phyloP scores from a whole-genome alignment of 2,888 invertebrate species.

The Aelia acuminata region DNA sequence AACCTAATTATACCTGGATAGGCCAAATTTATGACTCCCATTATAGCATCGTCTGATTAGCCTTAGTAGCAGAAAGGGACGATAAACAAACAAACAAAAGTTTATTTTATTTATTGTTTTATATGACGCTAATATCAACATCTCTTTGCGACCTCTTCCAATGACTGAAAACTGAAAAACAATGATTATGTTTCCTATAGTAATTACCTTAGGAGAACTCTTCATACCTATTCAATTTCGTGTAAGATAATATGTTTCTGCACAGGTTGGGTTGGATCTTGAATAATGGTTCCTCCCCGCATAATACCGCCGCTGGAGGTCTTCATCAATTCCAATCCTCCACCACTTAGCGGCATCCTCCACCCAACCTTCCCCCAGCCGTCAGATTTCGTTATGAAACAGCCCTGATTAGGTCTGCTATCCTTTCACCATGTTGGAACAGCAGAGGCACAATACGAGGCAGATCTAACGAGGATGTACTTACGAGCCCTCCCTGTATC shows the following conservation, averaged over 20 bases:
- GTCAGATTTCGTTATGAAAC: conserved; percentile 33
- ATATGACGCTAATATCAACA: no score
- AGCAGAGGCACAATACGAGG: conserved; percentile 9
- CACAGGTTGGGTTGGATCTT: not conserved
- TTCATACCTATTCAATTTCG: not conserved
- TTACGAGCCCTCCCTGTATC: conserved; percentile 41
- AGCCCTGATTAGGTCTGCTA: conserved; percentile 34
- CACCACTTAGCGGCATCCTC: not conserved
- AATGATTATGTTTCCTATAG: no score
- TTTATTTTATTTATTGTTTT: no score
- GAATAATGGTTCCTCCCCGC: not conserved
- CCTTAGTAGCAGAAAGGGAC: no score
- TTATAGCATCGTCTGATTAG: no score
- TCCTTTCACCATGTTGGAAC: conserved; percentile 30
- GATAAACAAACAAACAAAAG: no score
- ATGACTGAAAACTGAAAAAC: no score
- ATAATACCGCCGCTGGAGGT: not conserved
- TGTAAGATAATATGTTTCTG: not conserved
- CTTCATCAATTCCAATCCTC: conserved; percentile 7
- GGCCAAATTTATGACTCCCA: no score
- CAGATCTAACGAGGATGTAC: conserved; percentile 41
- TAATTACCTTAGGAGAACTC: not conserved
- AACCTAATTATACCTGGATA: no score
- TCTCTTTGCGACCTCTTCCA: no score
- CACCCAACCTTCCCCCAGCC: not conserved